Evolutionary conservation across 2,113 vertebrate species (phyloP).

Genomic region (Xenopus borealis): DNA sequence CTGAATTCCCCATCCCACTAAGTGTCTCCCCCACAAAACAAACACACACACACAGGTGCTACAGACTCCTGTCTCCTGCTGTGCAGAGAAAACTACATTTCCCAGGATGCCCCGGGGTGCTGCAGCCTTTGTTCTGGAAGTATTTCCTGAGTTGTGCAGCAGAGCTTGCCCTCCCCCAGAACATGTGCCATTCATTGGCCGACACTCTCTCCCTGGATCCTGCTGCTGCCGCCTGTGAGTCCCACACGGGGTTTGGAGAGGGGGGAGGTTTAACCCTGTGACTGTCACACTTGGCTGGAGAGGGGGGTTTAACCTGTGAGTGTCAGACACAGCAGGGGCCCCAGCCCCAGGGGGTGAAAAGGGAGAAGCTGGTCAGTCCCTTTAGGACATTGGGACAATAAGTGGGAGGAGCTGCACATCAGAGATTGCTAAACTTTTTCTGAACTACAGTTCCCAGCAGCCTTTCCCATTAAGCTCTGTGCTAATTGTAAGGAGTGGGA

Average conservation of each 20-base stretch:
- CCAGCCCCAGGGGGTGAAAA: too few species aligned
- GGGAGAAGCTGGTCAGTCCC: too few species aligned
- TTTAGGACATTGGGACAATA: too few species aligned
- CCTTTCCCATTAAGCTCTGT: too few species aligned
- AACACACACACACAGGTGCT: too few species aligned
- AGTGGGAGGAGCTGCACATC: too few species aligned
- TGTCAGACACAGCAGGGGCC: background rate
- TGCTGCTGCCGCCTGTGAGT: background rate
- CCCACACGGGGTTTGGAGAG: background rate
- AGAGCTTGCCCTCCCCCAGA: conserved; percentile 11
- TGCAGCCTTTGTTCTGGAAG: background rate
- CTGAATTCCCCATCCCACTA: too few species aligned
- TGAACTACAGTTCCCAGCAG: too few species aligned
- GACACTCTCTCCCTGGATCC: background rate
- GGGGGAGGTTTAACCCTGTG: background rate
- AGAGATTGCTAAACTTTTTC: too few species aligned
- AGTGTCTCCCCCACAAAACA: too few species aligned
- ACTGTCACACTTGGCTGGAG: background rate
- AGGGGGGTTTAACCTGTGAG: background rate
- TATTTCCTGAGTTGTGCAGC: conserved; percentile 23
- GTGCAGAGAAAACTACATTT: conserved; percentile 18
- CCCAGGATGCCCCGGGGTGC: conserved; percentile 16
- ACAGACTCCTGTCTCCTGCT: background rate
- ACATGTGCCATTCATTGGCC: conserved; percentile 17
- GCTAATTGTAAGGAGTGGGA: too few species aligned